Conservation (phyloP, 2,888 invertebrate species). For the Ectemnius lituratus region DNA sequence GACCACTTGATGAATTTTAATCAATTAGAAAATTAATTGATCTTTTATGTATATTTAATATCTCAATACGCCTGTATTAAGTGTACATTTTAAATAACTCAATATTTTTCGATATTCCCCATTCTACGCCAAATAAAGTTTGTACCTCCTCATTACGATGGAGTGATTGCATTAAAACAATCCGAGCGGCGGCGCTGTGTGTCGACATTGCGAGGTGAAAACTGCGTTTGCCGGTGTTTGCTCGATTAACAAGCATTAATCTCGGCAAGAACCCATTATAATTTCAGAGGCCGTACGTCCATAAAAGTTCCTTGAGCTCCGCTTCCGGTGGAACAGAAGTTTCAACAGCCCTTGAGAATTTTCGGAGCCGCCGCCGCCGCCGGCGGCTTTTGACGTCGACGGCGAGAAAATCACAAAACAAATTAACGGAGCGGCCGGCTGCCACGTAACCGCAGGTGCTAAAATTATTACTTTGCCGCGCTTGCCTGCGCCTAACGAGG, state of each 20-base stretch:
- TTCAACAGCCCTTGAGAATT: background rate
- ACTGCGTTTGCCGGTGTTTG: conserved; percentile 14
- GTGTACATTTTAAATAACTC: too few species aligned
- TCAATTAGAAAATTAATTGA: too few species aligned
- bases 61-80: too few species aligned
- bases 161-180: too few species aligned
- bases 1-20: too few species aligned
- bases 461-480: conserved; percentile 27
- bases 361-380: background rate
- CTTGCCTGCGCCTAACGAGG: conserved; percentile 28
- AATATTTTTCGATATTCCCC: too few species aligned
- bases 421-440: conserved; percentile 11
- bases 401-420: conserved; percentile 13
- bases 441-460: conserved; percentile 20
- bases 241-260: background rate
- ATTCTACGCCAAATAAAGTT: too few species aligned
- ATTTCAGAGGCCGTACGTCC: background rate
- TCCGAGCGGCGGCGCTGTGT: too few species aligned
- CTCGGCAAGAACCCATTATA: too few species aligned
- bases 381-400: background rate
- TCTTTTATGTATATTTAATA: too few species aligned
- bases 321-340: background rate
- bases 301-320: background rate
- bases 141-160: too few species aligned
- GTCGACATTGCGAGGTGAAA: too few species aligned